phyloP scores from a whole-genome alignment of 2,797 vertebrate genomes.

The Columba guinea region DNA sequence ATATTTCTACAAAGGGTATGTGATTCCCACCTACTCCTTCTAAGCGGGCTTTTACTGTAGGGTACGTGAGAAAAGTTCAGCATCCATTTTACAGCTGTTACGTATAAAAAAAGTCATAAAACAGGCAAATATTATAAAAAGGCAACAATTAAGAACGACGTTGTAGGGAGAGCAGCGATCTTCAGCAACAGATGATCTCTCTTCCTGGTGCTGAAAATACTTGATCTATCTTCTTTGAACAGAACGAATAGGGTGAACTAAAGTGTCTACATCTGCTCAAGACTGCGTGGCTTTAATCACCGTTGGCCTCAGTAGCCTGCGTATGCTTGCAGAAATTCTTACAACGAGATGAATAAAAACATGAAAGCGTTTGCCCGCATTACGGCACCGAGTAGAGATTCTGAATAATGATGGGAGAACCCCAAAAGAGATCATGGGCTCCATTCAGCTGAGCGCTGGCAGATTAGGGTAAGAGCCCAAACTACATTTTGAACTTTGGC shows the following conservation, averaged over 20 bases:
- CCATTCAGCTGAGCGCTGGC: slow-evolving; percentile 33
- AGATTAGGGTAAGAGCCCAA: slow-evolving; percentile 14
- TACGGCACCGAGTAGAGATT: slow-evolving; percentile 22
- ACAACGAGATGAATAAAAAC: slow-evolving; percentile 60
- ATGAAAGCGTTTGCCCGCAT: slow-evolving; percentile 29
- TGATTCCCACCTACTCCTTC: background rate
- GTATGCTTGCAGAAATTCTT: slow-evolving; percentile 54
- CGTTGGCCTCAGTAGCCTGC: slow-evolving; percentile 51
- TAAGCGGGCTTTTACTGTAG: background rate
- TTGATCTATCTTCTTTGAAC: slow-evolving; percentile 34
- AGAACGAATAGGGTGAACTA: slow-evolving; percentile 15
- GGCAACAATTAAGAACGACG: background rate
- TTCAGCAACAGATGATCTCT: slow-evolving; percentile 44
- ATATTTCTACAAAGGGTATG: background rate
- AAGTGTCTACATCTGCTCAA: slow-evolving; percentile 65
- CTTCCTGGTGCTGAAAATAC: slow-evolving; percentile 33
- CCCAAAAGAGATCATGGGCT: slow-evolving; percentile 49
- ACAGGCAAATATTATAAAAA: slow-evolving; percentile 21
- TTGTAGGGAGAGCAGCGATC: slow-evolving; percentile 15
- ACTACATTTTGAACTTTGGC: background rate
- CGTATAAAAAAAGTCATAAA: background rate
- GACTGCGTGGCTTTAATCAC: slow-evolving; percentile 60
- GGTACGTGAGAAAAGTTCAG: background rate
- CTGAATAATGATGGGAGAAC: slow-evolving; percentile 54
- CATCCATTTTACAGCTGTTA: background rate